phyloP scores from a whole-genome alignment of 2,113 vertebrate genomes.

The Clarias magur region DNA sequence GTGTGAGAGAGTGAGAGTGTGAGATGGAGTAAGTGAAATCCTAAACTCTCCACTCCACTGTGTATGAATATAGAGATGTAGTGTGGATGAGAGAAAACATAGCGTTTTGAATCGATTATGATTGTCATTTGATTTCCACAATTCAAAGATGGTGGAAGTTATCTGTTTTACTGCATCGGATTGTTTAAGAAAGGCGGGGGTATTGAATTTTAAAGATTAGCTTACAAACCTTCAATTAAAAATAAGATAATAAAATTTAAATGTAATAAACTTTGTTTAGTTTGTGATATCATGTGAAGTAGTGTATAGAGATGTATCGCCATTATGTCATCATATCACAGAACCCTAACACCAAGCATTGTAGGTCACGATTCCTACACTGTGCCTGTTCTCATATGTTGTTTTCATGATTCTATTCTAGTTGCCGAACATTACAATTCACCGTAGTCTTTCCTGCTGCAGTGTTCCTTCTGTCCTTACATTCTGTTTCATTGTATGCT shows the following conservation, averaged over 20 bases:
- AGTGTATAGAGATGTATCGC: neutral
- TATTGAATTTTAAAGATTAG: neutral
- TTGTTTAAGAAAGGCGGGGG: too few species aligned
- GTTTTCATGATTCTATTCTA: neutral
- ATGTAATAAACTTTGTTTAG: neutral
- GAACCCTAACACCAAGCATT: neutral
- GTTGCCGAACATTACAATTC: neutral
- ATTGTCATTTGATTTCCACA: neutral
- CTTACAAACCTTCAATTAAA: neutral
- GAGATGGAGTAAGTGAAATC: neutral
- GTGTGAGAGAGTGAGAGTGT: neutral
- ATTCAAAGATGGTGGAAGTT: neutral
- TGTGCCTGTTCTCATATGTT: neutral
- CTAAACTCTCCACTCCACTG: neutral
- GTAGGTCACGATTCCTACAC: neutral
- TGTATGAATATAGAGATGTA: neutral
- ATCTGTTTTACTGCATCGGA: neutral
- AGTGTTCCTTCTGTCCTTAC: neutral
- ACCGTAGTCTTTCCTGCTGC: neutral
- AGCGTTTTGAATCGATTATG: neutral
- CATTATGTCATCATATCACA: too few species aligned
- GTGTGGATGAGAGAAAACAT: neutral
- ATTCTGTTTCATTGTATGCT: neutral
- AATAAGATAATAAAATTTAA: neutral
- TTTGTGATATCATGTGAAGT: neutral